Base-by-base conservation (phyloP, 2,888 invertebrate genomes). In the Lissonota sp. region DNA sequence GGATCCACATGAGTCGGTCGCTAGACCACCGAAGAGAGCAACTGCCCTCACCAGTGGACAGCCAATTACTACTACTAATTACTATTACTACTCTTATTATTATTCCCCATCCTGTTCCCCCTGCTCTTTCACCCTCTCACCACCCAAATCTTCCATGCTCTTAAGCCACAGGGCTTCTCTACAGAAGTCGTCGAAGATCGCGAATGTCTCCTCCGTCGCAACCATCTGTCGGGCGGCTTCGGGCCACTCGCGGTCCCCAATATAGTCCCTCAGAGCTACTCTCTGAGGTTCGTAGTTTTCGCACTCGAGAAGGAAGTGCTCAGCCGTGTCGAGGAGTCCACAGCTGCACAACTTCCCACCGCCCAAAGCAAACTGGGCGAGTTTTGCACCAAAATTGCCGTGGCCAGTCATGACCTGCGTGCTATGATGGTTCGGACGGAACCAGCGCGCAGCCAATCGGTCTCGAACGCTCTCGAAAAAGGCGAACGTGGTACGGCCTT, bases 381-480 rank as follows among this genome's bases (percentile, higher is more conserved):
- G 51, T 10, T 40, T n/a, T 12, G 55, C 44, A 7, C 8, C 12
- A 53, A 82, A 83, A 53, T 79, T 57, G 0, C 81, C 84, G 14
- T 82, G 81, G 1, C 81, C 83, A 0, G 67, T 71, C 0, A 81
- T 40, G 37, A 76, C 66, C 46, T 84, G 84, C 6, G 67, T 64
- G 7, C 12, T 60, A 0, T 49, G 44, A 26, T 71, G 60, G 16
- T 58, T 16, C 1, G 51, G 49, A 0, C 49, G 8, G 37, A 77
- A n/a, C 71, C 64, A 78, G 5, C 42, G 6, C 8, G 37, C 57
- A 0, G 49, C n/a, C 0, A 64, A 7, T 49, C 71, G 44, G 0
- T 57, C 57, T 3, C 10, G 51, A 1, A 71, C 57, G 0, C 16
- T 39, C 0, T 51, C 39, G 46, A 70, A 44, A 8, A 26, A 70